Evolutionary conservation across 2,888 invertebrate genomes (phyloP).

Genomic region (Mythimna impura): DNA sequence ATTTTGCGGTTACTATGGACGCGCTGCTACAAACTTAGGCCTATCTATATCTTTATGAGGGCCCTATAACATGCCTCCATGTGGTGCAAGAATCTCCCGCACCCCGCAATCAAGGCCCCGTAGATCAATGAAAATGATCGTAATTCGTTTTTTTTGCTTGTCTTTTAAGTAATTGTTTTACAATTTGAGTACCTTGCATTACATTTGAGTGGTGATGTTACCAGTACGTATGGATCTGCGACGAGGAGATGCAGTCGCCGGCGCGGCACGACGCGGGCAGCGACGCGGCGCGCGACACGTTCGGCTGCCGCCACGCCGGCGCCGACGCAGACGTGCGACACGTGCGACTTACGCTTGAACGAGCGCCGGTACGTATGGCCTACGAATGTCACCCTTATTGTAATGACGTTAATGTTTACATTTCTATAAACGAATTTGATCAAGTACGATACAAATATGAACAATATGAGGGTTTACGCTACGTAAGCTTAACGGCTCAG

Average conservation of each 20-base stretch:
- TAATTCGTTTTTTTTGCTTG: not conserved
- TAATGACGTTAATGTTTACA: no score
- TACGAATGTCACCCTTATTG: not conserved
- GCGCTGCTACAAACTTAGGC: no score
- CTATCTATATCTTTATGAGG: no score
- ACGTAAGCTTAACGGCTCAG: no score
- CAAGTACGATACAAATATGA: not conserved
- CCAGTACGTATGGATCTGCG: slow-evolving; percentile 53
- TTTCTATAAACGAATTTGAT: not conserved
- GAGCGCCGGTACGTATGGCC: slow-evolving; percentile 21
- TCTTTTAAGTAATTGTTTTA: not conserved
- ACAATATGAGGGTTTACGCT: no score
- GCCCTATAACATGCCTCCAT: no score
- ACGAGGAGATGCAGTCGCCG: slow-evolving; percentile 65
- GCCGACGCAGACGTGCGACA: slow-evolving; percentile 30
- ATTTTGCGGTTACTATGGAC: no score
- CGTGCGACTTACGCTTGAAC: slow-evolving; percentile 20
- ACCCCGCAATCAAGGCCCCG: no score
- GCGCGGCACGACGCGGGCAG: slow-evolving; percentile 55
- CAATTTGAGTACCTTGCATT: not conserved
- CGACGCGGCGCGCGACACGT: slow-evolving; percentile 28
- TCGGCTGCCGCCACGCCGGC: slow-evolving; percentile 31
- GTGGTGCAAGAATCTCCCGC: no score
- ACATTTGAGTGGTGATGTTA: not conserved
- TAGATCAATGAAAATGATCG: no score